phyloP scores from a whole-genome alignment of 1,140 invertebrate species.

The Liolophura sinensis region DNA sequence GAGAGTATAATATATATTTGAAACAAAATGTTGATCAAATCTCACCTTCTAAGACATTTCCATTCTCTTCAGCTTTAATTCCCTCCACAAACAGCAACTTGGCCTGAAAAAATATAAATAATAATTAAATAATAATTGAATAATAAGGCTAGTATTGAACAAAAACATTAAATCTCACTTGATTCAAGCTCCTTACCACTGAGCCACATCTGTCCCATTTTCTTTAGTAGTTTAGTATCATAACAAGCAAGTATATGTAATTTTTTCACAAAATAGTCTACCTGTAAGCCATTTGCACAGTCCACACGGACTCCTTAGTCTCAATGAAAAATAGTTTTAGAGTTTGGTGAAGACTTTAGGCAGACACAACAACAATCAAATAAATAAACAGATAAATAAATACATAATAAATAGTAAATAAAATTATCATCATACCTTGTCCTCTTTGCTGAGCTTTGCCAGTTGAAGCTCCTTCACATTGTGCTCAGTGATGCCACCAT shows the following conservation, averaged over 20 bases:
- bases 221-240: too few relatives aligned
- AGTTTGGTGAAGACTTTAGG: background rate
- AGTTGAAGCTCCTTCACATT: background rate
- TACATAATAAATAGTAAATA: conserved; percentile 1
- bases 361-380: background rate
- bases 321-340: background rate
- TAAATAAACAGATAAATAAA: background rate
- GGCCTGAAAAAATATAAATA: conserved; percentile 33
- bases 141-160: too few relatives aligned
- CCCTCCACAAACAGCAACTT: conserved; percentile 50
- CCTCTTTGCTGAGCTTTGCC: conserved; percentile 1
- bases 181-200: too few relatives aligned
- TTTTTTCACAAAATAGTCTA: background rate
- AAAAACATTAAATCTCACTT: too few relatives aligned
- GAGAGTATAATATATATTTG: background rate
- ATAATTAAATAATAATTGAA: too few relatives aligned
- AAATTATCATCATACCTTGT: background rate
- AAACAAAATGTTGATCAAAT: background rate
- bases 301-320: background rate
- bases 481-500: conserved; percentile 2
- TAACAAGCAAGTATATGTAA: background rate
- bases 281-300: background rate
- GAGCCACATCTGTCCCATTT: too few relatives aligned
- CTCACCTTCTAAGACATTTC: conserved; percentile 49
- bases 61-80: conserved; percentile 46